These are phyloP conservation scores for Creontiades dilutus DNA, from an alignment of 2,888 invertebrate genomes.

Conservation along the genomic window DNA sequence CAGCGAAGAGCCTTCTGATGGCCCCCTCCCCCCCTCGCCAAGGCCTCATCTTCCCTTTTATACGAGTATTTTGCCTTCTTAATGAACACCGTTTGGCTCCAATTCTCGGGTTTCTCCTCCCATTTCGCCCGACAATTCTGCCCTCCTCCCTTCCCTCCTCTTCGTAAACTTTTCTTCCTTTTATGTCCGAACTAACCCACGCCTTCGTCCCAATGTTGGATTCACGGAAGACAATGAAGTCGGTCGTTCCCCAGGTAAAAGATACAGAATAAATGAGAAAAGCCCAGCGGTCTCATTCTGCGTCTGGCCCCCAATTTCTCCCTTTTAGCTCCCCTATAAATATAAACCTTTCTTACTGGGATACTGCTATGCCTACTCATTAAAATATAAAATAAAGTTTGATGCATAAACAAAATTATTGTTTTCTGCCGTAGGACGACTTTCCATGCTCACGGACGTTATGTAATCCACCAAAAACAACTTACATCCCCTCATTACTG, in stretches of 20 bases:
- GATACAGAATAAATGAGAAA: slow-evolving; percentile 49
- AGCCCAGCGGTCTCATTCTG: slow-evolving; percentile 15
- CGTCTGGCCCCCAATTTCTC: not conserved
- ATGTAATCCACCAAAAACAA: too few relatives aligned
- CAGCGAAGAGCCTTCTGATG: slow-evolving; percentile 34
- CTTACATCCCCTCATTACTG: too few relatives aligned
- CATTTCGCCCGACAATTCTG: not conserved
- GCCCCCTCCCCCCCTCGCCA: not conserved
- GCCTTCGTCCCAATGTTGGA: not conserved
- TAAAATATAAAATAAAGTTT: not conserved
- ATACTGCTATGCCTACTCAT: not conserved
- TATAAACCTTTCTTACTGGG: not conserved
- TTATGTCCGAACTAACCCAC: slow-evolving; percentile 15
- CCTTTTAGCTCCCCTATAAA: not conserved
- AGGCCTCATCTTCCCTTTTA: not conserved
- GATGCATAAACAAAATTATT: too few relatives aligned
- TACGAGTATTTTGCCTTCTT: slow-evolving; percentile 63
- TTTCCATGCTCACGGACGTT: too few relatives aligned
- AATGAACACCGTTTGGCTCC: slow-evolving; percentile 66
- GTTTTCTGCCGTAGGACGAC: too few relatives aligned
- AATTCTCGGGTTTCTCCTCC: slow-evolving; percentile 41
- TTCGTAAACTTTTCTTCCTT: not conserved
- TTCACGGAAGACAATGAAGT: slow-evolving; percentile 33
- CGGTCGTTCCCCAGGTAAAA: not conserved
- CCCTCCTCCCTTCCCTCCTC: not conserved